These are phyloP conservation scores for Lophura swinhoii DNA, from an alignment of 2,797 vertebrate species.

Conservation along the genomic window DNA sequence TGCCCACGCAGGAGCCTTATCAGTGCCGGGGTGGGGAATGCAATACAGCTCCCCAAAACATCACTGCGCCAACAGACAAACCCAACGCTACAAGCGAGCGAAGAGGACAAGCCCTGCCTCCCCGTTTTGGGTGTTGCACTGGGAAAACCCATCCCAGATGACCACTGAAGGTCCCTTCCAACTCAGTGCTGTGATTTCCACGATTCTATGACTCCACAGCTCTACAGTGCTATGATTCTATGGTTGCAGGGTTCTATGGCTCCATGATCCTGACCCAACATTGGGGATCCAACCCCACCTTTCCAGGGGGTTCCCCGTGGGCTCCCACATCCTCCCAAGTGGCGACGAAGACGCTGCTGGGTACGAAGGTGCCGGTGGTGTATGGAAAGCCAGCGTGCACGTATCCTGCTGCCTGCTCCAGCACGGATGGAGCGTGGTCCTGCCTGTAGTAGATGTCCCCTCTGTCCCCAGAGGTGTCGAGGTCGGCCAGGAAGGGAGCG, in stretches of 20 bases:
- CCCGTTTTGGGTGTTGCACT: fast-evolving
- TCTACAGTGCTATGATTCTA: too few species aligned
- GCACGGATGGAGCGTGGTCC: conserved; percentile 82
- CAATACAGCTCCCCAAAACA: background rate
- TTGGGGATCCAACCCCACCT: conserved; percentile 79
- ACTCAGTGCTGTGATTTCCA: too few species aligned
- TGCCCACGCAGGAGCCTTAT: background rate
- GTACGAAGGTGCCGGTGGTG: conserved; percentile 77
- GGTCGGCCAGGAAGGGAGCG: conserved; percentile 93
- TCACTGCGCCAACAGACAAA: too few species aligned
- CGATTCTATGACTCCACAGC: too few species aligned
- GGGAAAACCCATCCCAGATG: background rate
- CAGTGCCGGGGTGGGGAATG: background rate
- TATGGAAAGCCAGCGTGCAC: conserved; percentile 86
- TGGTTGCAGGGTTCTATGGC: too few species aligned
- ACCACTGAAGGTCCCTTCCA: too few species aligned
- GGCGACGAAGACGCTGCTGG: conserved; percentile 85
- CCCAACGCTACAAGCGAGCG: background rate
- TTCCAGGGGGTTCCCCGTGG: conserved; percentile 83
- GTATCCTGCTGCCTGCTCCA: conserved; percentile 82
- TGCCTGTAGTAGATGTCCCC: conserved; percentile 91
- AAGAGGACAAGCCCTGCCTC: background rate
- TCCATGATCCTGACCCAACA: too few species aligned
- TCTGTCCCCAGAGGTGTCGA: conserved; percentile 89
- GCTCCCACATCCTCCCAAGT: conserved; percentile 94